phyloP scores from a whole-genome alignment of 2,888 invertebrate species.

The Drosophila longiperda region DNA sequence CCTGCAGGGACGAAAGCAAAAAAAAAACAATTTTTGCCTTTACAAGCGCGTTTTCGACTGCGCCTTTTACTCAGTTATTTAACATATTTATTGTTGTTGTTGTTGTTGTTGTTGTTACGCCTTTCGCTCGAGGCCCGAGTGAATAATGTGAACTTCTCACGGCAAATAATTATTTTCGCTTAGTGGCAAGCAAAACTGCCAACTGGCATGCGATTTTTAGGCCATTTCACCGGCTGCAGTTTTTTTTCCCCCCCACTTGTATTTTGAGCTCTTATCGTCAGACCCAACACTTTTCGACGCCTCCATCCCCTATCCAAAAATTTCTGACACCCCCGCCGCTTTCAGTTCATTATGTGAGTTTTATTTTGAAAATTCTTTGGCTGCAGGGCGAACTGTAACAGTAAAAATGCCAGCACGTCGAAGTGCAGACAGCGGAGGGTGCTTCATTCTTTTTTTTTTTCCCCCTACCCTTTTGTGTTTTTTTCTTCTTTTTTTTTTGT shows the following conservation, averaged over 20 bases:
- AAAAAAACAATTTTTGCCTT: conserved; percentile 71
- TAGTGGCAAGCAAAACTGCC: conserved; percentile 61
- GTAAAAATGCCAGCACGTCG: conserved; percentile 71
- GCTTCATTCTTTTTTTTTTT: conserved; percentile 27
- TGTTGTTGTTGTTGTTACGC: conserved; percentile 31
- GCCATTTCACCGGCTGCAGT: conserved; percentile 54
- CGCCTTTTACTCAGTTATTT: conserved; percentile 60
- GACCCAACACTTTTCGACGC: conserved; percentile 34
- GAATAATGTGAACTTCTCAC: conserved; percentile 82
- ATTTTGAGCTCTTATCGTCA: conserved; percentile 35
- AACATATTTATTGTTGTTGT: conserved; percentile 57
- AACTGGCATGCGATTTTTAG: conserved; percentile 72
- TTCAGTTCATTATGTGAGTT: conserved; percentile 73
- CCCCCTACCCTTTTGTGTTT: not conserved
- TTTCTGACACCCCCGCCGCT: conserved; percentile 12
- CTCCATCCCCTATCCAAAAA: not conserved
- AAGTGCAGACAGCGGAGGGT: conserved; percentile 32
- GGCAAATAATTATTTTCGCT: conserved; percentile 83
- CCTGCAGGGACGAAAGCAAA: not conserved
- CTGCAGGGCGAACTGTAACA: conserved; percentile 49
- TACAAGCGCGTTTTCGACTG: conserved; percentile 52
- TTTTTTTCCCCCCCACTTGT: conserved; percentile 10
- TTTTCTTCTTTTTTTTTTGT: not conserved
- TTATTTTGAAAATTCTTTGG: conserved; percentile 49
- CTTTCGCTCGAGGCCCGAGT: conserved; percentile 45